A percentile compares a stretch with the other conserved stretches of the same genome.
Conservation (phyloP, 2,113 vertebrate species). For the Rhinolophus sinicus region DNA sequence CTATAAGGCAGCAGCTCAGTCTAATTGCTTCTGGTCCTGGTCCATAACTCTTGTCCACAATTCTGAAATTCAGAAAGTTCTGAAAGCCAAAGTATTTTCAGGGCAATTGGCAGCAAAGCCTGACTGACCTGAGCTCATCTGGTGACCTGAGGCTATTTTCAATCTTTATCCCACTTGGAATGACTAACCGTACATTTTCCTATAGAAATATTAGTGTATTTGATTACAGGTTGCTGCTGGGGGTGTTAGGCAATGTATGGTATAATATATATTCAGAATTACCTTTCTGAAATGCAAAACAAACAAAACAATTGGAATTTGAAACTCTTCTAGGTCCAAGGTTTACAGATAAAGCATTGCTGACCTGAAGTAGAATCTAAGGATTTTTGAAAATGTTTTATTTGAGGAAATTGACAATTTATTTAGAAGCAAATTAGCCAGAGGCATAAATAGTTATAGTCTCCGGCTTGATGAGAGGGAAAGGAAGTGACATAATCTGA, state of each 20-base stretch:
- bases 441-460: background rate
- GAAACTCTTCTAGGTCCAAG: background rate
- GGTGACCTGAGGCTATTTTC: background rate
- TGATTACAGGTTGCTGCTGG: background rate
- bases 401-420: background rate
- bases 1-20: background rate
- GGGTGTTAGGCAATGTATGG: background rate
- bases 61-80: background rate
- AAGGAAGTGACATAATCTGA: background rate
- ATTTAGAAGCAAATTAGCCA: background rate
- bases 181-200: background rate
- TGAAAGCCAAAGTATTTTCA: conserved; percentile 21
- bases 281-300: background rate
- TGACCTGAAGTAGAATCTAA: background rate
- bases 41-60: background rate
- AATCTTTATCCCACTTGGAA: background rate
- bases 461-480: background rate
- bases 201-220: background rate
- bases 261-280: background rate
- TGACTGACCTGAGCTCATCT: background rate
- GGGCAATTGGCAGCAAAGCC: background rate
- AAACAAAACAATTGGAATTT: background rate
- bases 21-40: background rate
- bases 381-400: background rate
- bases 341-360: background rate